Conservation (phyloP, 2,888 invertebrate species). For the Galeopsomyia nigrocyanea region DNA sequence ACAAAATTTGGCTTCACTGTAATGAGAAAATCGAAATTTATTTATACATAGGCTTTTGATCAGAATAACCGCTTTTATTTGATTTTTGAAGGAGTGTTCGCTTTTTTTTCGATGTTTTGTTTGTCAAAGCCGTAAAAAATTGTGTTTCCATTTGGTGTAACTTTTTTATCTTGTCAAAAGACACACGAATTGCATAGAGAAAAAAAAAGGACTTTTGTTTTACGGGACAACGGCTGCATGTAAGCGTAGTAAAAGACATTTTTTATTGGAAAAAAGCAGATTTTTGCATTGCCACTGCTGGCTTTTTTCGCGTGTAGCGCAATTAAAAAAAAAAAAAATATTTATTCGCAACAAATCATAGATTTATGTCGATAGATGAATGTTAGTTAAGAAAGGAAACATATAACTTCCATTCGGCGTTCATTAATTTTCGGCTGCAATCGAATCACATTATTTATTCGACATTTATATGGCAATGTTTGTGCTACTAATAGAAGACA, state of each 20-base stretch:
- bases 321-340: slow-evolving; percentile 11
- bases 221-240: slow-evolving; percentile 62
- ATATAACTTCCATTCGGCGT: slow-evolving; percentile 31
- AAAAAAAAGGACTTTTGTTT: slow-evolving; percentile 41
- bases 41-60: background rate
- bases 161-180: background rate
- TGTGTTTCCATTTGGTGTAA: background rate
- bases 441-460: too few species aligned
- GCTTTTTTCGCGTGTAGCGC: slow-evolving; percentile 17
- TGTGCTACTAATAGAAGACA: too few species aligned
- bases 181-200: background rate
- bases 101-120: slow-evolving; percentile 15
- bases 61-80: slow-evolving; percentile 30
- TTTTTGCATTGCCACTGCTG: slow-evolving; percentile 45
- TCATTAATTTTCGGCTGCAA: too few species aligned
- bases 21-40: too few species aligned
- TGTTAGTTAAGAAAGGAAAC: slow-evolving; percentile 27
- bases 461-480: too few species aligned
- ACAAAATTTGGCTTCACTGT: too few species aligned
- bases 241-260: slow-evolving; percentile 47
- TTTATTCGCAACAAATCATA: slow-evolving; percentile 1
- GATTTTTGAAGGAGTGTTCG: slow-evolving; percentile 27
- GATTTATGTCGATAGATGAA: slow-evolving; percentile 8
- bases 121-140: slow-evolving; percentile 11
- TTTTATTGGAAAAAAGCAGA: too few species aligned